Evolutionary conservation across 2,888 invertebrate genomes (phyloP), one percentile per base, ranked within the genome.

Genomic region (Coenonympha glycerion): DNA sequence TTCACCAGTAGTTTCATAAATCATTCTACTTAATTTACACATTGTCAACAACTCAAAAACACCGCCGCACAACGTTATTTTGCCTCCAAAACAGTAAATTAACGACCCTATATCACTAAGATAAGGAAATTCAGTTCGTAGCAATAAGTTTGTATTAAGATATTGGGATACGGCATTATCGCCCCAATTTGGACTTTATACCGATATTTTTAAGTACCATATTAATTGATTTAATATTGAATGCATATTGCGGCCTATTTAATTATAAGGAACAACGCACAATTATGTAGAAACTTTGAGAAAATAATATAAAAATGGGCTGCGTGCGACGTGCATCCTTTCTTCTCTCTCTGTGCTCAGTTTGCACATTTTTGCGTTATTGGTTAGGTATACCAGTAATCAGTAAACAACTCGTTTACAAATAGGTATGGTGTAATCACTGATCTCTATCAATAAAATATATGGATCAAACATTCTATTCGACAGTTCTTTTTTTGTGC

Each of bases 231-330:
- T 36, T 24, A 36, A 39, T 39, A 39, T 24, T 39, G 4, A 39
- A 39, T 24, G 39, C 39, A 22, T 50, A 45, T 1, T 30, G 39
- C 58, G 64, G 40, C 61, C 66, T 60, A 67, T 58, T 64, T 65
- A 58, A 54, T 41, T 5, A 37, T 51, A 55, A 37, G 22, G 22
- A 5, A 13, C 13, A 13, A 6, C 22, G 37, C 37, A 37, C 3
- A 36, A n/a, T n/a, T 3, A 28, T 2, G 11, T 3, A 9, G n/a
- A 9, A 8, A 2, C 2, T 26, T 26, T 26, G 3, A 26, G 26
- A 26, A 26, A 26, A 6, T 26, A 8, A n/a, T n/a, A n/a, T n/a
- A n/a, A n/a, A n/a, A n/a, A n/a, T n/a, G n/a, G n/a, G n/a, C n/a
- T n/a, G n/a, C n/a, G n/a, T n/a, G n/a, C n/a, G n/a, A n/a, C n/a